phyloP scores from a whole-genome alignment of 2,888 invertebrate species.

The Melanostoma scalare region DNA sequence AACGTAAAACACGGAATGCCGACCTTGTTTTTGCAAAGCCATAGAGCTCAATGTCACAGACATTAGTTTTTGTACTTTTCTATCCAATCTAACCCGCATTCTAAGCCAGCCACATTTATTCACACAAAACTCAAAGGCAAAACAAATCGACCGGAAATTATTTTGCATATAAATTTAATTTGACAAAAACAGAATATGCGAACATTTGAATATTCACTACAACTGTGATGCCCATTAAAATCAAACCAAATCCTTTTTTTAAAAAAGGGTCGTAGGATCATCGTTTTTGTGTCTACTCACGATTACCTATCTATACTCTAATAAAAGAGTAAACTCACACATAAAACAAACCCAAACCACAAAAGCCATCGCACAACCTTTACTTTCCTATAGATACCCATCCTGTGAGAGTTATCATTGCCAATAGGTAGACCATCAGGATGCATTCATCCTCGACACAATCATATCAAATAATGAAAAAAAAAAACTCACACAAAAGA shows the following conservation, averaged over 20 bases:
- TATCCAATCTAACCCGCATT: not conserved
- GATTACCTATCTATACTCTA: slow-evolving; percentile 14
- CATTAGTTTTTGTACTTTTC: no score
- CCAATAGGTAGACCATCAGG: slow-evolving; percentile 35
- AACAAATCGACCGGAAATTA: slow-evolving; percentile 71
- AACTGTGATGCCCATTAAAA: slow-evolving; percentile 56
- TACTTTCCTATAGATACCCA: not conserved
- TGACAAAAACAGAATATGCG: slow-evolving; percentile 55
- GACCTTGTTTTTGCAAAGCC: no score
- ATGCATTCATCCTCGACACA: slow-evolving; percentile 60
- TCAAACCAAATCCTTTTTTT: slow-evolving; percentile 32
- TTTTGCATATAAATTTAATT: slow-evolving; percentile 68
- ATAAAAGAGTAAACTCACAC: slow-evolving; percentile 18
- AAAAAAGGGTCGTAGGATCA: slow-evolving; percentile 38
- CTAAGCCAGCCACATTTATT: slow-evolving; percentile 35
- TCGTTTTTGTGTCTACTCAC: slow-evolving; percentile 15
- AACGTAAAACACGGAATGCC: no score
- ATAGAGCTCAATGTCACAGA: no score
- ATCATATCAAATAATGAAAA: slow-evolving; percentile 54
- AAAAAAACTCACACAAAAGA: slow-evolving; percentile 35
- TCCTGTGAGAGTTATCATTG: slow-evolving; percentile 33
- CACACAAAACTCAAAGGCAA: slow-evolving; percentile 23
- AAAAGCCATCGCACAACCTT: slow-evolving; percentile 51
- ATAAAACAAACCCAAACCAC: slow-evolving; percentile 64
- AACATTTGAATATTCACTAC: slow-evolving; percentile 56